Evolutionary conservation across 1,140 invertebrate species (phyloP).

Genomic region (Oncopodura yosiiana): DNA sequence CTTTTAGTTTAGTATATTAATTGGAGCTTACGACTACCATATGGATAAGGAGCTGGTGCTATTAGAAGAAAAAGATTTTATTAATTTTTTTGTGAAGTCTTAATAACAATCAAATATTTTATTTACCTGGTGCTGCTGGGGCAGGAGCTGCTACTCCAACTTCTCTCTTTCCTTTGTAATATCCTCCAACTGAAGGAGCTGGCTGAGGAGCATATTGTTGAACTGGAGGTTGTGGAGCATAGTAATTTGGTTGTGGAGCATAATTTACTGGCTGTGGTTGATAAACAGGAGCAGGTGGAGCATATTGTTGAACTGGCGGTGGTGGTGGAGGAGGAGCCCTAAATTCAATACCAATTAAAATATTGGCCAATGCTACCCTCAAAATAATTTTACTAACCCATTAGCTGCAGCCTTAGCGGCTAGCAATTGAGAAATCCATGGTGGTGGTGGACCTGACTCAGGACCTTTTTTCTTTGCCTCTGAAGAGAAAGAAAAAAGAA

Average conservation of each 20-base stretch:
- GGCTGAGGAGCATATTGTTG: not conserved
- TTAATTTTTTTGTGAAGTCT: too few species aligned
- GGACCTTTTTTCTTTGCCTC: not conserved
- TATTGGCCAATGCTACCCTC: not conserved
- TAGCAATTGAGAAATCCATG: not conserved
- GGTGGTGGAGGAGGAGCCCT: not conserved
- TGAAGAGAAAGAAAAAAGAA: not conserved
- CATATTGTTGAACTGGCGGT: constrained; percentile 3
- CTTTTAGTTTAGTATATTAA: too few species aligned
- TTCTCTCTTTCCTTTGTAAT: not conserved
- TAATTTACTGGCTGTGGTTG: too few species aligned
- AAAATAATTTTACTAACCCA: too few species aligned
- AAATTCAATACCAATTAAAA: not conserved
- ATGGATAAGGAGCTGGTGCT: not conserved
- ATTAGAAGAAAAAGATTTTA: not conserved
- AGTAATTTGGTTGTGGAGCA: too few species aligned
- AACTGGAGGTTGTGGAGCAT: not conserved
- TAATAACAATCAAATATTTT: too few species aligned
- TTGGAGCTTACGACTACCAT: too few species aligned
- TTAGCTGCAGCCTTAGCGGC: not conserved
- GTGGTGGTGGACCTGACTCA: not conserved
- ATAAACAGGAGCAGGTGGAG: not conserved
- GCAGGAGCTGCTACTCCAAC: not conserved
- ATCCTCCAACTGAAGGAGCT: not conserved
- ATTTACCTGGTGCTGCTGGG: not conserved